These are phyloP conservation scores for Saccopteryx leptura DNA, from an alignment of 2,113 vertebrate genomes.

Conservation along the genomic window DNA sequence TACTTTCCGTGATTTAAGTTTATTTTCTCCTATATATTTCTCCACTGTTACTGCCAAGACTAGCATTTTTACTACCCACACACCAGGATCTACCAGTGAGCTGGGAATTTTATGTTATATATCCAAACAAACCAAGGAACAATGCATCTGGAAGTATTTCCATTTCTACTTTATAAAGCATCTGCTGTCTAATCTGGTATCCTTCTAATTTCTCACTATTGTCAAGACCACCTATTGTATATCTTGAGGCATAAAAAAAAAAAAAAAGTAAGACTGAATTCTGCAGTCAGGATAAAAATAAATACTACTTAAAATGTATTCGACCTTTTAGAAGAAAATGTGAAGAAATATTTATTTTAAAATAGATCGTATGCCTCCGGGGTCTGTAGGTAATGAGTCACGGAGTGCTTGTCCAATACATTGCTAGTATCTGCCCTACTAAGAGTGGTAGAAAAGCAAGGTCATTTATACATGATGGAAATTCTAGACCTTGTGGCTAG, in stretches of 20 bases:
- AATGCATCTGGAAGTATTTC: constrained; percentile 2
- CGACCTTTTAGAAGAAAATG: background rate
- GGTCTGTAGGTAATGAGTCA: background rate
- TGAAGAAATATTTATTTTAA: constrained; percentile 64
- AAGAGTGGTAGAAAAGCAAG: background rate
- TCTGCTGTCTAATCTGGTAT: background rate
- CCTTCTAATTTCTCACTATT: background rate
- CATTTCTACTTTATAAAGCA: constrained; percentile 62
- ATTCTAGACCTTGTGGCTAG: background rate
- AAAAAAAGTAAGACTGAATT: constrained; percentile 58
- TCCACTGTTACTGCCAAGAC: constrained; percentile 34
- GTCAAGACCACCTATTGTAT: background rate
- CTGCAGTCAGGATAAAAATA: constrained; percentile 64
- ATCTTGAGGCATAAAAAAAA: background rate
- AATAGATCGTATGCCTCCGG: background rate
- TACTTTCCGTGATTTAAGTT: constrained; percentile 12
- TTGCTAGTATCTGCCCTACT: background rate
- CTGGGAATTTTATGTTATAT: constrained; percentile 47
- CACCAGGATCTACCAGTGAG: constrained; percentile 8
- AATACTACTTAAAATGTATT: constrained; percentile 57
- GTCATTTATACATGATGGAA: background rate
- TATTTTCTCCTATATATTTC: constrained; percentile 49
- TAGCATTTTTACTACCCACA: constrained; percentile 54
- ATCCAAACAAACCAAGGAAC: constrained; percentile 33
- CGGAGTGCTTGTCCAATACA: background rate